Conservation (phyloP, 2,888 invertebrate species). For the Sialis fuliginosa region DNA sequence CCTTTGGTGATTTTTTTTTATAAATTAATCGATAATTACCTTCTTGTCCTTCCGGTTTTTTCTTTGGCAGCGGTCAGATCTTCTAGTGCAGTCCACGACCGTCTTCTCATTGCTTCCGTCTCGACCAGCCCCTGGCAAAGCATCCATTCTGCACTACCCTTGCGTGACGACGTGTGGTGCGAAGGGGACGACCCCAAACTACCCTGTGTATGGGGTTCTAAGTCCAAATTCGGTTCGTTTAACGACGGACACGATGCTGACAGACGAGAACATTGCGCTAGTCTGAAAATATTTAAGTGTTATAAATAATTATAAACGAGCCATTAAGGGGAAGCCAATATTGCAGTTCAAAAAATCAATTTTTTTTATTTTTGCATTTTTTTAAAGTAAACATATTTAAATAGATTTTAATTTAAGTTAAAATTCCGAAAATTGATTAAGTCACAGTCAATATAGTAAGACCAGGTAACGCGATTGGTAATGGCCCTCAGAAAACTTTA, state of each 20-base stretch:
- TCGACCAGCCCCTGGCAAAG: constrained; percentile 17
- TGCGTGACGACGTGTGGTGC: constrained; percentile 35
- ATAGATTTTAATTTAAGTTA: no score
- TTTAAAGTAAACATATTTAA: no score
- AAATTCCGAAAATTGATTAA: no score
- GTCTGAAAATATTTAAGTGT: constrained; percentile 7
- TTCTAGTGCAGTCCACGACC: constrained; percentile 80
- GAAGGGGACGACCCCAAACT: constrained; percentile 25
- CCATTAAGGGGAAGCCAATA: no score
- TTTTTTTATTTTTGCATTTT: no score
- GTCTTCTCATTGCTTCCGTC: constrained; percentile 36
- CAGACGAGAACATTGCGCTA: constrained; percentile 31
- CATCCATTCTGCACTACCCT: constrained; percentile 37
- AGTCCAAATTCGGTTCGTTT: constrained; percentile 28
- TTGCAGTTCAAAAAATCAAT: no score
- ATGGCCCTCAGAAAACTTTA: no score
- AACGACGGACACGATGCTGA: constrained; percentile 61
- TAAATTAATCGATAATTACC: constrained; percentile 20
- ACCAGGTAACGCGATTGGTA: no score
- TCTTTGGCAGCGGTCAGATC: constrained; percentile 38
- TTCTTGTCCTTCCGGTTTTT: constrained; percentile 29
- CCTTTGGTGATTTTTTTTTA: no score
- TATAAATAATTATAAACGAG: no score
- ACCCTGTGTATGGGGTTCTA: constrained; percentile 24
- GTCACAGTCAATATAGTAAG: no score